Percentiles rank a stretch among this genome's conserved stretches.
These are phyloP conservation scores for Antigone vipio DNA, from an alignment of 2,113 vertebrate genomes.

Conservation along the genomic window DNA sequence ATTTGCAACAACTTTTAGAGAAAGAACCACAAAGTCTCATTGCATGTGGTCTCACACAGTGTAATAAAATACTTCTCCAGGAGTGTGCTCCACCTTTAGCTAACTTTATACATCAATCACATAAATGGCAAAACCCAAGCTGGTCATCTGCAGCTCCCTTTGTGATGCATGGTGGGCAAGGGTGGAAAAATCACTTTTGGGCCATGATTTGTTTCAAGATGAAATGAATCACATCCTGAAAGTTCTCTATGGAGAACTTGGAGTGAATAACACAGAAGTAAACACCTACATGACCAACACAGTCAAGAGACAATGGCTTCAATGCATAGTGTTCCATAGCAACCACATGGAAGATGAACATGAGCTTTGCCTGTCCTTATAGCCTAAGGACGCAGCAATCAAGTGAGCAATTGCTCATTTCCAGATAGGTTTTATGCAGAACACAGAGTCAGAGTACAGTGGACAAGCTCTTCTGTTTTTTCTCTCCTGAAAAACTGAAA, in stretches of 20 bases:
- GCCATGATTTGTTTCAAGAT: neutral
- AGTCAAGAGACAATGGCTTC: neutral
- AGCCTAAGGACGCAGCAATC: neutral
- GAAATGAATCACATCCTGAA: neutral
- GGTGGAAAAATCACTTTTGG: neutral
- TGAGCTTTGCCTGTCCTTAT: neutral
- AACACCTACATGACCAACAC: neutral
- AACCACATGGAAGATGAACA: neutral
- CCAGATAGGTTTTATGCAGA: neutral
- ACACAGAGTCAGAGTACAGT: neutral
- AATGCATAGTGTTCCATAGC: accelerated
- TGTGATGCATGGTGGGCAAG: accelerated
- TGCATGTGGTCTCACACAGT: neutral
- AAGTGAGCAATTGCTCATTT: neutral
- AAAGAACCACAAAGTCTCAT: neutral
- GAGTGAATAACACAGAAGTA: neutral
- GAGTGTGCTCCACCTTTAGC: neutral
- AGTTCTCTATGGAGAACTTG: neutral
- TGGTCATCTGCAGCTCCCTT: neutral
- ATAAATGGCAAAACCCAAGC: neutral
- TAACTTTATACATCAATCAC: neutral
- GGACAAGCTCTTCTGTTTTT: neutral
- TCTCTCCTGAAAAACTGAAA: neutral
- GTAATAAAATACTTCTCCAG: neutral
- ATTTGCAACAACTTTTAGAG: neutral